These are phyloP conservation scores for Drosophila persimilis DNA, from an alignment of 1,140 invertebrate species.

Conservation along the genomic window DNA sequence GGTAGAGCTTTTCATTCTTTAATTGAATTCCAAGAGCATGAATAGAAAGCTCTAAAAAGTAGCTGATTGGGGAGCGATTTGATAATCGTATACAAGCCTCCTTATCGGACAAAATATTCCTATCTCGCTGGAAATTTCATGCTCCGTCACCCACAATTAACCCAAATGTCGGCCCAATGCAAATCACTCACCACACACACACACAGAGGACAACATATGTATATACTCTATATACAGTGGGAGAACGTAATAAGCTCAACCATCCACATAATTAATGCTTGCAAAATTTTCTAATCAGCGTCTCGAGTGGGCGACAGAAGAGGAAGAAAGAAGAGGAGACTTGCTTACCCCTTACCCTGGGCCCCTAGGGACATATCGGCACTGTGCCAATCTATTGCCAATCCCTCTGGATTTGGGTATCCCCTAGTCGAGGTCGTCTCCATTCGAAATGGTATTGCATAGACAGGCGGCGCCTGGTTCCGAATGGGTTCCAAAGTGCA, in stretches of 20 bases:
- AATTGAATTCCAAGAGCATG: conserved; percentile 5
- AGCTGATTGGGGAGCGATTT: conserved; percentile 24
- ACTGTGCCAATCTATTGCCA: background rate
- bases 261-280: conserved; percentile 45
- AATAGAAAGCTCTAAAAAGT: conserved; percentile 29
- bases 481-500: conserved; percentile 69
- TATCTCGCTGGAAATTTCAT: conserved; percentile 36
- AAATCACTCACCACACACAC: conserved; percentile 27
- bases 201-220: conserved; percentile 2
- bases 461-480: conserved; percentile 45
- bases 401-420: conserved; percentile 3
- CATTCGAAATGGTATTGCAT: conserved; percentile 28
- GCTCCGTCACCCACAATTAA: conserved; percentile 62
- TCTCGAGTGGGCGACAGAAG: background rate
- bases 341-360: background rate
- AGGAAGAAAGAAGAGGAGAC: background rate
- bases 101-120: conserved; percentile 23
- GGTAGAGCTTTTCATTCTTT: conserved; percentile 4
- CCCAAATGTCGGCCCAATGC: conserved; percentile 52
- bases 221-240: conserved; percentile 19
- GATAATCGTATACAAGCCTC: conserved; percentile 29
- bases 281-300: conserved; percentile 32
- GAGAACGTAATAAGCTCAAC: conserved; percentile 28
- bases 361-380: background rate
- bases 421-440: conserved; percentile 3